phyloP scores from a whole-genome alignment of 2,888 invertebrate genomes.

The Brachyptera putata region DNA sequence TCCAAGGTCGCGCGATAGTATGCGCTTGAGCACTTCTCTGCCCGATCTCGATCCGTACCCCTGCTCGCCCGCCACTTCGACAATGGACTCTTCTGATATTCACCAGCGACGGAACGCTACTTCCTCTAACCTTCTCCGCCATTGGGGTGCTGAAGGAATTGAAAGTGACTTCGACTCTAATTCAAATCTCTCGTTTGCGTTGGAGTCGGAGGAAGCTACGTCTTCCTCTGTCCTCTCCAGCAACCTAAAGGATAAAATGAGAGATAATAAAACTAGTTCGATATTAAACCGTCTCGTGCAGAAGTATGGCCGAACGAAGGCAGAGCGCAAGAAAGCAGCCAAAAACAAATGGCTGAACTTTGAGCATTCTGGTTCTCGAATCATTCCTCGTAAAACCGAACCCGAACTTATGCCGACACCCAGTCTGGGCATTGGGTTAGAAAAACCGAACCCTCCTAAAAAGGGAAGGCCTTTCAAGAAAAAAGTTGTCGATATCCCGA shows the following conservation, averaged over 20 bases:
- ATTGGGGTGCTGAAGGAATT: constrained; percentile 23
- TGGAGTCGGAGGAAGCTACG: constrained; percentile 61
- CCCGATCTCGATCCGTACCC: constrained; percentile 66
- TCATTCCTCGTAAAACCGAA: constrained; percentile 32
- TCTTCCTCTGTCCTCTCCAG: constrained; percentile 63
- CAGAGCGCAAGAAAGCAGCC: constrained; percentile 47
- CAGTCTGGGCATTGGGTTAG: constrained; percentile 47
- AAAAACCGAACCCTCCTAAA: constrained; percentile 37
- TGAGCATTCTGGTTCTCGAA: not conserved
- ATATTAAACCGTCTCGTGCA: constrained; percentile 64
- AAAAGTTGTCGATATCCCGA: constrained; percentile 9
- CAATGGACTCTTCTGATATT: constrained; percentile 26
- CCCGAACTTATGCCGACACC: constrained; percentile 61
- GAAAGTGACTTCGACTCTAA: constrained; percentile 52
- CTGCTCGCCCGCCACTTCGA: constrained; percentile 47
- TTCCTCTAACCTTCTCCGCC: constrained; percentile 3
- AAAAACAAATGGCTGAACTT: constrained; percentile 42
- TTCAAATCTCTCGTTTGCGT: constrained; percentile 51
- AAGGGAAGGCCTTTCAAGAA: constrained; percentile 13
- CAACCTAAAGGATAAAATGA: constrained; percentile 47
- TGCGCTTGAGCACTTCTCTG: constrained; percentile 61
- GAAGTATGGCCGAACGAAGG: constrained; percentile 57
- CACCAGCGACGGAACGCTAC: constrained; percentile 5
- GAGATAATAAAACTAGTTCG: constrained; percentile 52
- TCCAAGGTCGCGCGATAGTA: constrained; percentile 52